Evolutionary conservation across 2,797 vertebrate species (phyloP).

Genomic region (Intellagama lesueurii): DNA sequence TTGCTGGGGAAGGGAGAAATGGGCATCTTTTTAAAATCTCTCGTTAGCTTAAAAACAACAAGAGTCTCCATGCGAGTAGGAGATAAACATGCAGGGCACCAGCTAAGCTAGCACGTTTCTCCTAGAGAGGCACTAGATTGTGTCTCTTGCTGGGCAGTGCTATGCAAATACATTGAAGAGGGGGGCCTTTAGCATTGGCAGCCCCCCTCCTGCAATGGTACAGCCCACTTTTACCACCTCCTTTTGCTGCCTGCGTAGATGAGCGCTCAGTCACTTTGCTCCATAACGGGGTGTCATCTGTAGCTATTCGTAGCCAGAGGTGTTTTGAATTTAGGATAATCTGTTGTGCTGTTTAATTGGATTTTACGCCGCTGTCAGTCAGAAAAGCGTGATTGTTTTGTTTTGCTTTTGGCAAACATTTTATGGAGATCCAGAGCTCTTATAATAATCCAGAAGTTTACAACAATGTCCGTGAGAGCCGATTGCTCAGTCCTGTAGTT

Average conservation of each 20-base stretch:
- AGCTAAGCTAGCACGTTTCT: neutral
- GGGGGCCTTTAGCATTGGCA: neutral
- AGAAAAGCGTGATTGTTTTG: constrained; percentile 21
- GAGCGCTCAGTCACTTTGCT: constrained; percentile 60
- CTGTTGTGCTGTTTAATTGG: constrained; percentile 73
- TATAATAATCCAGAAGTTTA: constrained; percentile 40
- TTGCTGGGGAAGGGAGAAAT: neutral
- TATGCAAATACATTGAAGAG: neutral
- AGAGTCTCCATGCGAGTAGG: neutral
- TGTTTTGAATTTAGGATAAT: constrained; percentile 70
- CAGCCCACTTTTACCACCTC: neutral
- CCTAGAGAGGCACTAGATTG: neutral
- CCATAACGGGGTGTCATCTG: constrained; percentile 58
- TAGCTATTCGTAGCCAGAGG: constrained; percentile 64
- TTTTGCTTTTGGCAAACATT: constrained; percentile 28
- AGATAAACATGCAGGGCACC: neutral
- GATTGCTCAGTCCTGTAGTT: neutral
- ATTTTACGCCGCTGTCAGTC: constrained; percentile 68
- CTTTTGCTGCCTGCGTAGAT: neutral
- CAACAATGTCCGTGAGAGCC: neutral
- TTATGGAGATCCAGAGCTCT: constrained; percentile 31
- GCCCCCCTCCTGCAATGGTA: neutral
- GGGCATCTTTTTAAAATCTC: neutral
- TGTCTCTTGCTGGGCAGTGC: neutral
- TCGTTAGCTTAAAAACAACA: neutral